Evolutionary conservation across 2,797 vertebrate species (phyloP).

Genomic region (Bryconaethiops microstoma): DNA sequence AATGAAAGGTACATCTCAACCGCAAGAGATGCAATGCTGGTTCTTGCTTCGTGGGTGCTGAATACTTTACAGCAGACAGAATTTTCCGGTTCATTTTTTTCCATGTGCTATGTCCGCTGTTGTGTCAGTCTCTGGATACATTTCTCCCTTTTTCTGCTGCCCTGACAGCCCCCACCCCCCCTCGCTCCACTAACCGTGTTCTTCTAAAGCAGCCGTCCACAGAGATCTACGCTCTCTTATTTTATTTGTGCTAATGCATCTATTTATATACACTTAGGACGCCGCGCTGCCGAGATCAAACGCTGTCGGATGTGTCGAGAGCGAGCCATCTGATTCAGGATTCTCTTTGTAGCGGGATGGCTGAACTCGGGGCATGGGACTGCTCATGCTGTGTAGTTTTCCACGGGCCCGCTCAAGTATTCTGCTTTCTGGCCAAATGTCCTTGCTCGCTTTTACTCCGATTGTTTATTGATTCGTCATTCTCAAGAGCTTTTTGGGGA

Average conservation of each 20-base stretch:
- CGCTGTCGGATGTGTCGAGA: conserved; percentile 33
- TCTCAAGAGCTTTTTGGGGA: background rate
- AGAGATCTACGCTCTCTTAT: conserved; percentile 41
- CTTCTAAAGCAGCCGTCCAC: conserved; percentile 20
- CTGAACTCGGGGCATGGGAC: conserved; percentile 27
- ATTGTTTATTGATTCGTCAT: conserved; percentile 53
- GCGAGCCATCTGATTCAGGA: conserved; percentile 46
- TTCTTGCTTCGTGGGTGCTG: background rate
- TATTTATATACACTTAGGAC: conserved; percentile 49
- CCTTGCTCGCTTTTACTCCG: conserved; percentile 25
- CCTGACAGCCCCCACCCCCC: background rate
- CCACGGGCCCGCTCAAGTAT: conserved; percentile 34
- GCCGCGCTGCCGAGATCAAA: conserved; percentile 49
- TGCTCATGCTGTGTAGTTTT: conserved; percentile 12
- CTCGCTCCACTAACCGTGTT: background rate
- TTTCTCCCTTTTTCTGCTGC: conserved; percentile 6
- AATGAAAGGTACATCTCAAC: background rate
- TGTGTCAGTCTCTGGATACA: conserved; percentile 26
- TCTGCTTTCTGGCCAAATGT: conserved; percentile 29
- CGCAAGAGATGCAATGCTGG: background rate
- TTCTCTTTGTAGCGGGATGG: conserved; percentile 54
- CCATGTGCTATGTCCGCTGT: background rate
- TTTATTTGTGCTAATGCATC: conserved; percentile 52
- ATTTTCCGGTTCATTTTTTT: background rate
- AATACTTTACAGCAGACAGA: too few relatives aligned